A percentile compares a stretch with the other conserved stretches of the same genome.
These are phyloP conservation scores for Aleiodes leptofemur DNA, from an alignment of 2,888 invertebrate genomes.

Conservation along the genomic window DNA sequence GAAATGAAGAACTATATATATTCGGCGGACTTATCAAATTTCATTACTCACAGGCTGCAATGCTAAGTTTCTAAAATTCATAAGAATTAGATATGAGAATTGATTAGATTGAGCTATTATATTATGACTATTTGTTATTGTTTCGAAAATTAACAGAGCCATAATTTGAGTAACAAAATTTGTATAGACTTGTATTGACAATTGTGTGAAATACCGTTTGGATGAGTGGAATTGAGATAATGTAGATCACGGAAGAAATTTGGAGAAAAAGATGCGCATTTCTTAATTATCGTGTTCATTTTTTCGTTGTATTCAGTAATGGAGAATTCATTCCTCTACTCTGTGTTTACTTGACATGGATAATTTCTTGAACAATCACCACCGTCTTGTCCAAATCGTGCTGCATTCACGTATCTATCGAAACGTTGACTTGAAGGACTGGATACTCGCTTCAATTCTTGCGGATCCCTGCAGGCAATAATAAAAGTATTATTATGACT, in stretches of 20 bases:
- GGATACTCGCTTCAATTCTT: slow-evolving; percentile 82
- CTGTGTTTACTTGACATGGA: slow-evolving; percentile 84
- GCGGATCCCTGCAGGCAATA: slow-evolving; percentile 82
- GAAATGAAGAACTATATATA: slow-evolving; percentile 5
- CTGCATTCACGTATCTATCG: slow-evolving; percentile 87
- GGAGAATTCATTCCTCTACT: slow-evolving; percentile 67
- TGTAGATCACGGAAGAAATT: background rate
- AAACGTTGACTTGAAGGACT: slow-evolving; percentile 85
- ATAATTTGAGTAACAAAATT: slow-evolving; percentile 51
- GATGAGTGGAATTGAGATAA: slow-evolving; percentile 1
- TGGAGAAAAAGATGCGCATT: background rate
- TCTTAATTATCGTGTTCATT: slow-evolving; percentile 40
- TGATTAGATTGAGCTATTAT: slow-evolving; percentile 30
- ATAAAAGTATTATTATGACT: slow-evolving; percentile 29
- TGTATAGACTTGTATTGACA: slow-evolving; percentile 39
- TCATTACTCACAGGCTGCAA: slow-evolving; percentile 51
- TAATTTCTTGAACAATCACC: slow-evolving; percentile 84
- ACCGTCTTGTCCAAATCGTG: slow-evolving; percentile 88
- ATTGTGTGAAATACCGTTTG: slow-evolving; percentile 32
- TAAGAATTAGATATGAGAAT: background rate
- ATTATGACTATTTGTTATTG: slow-evolving; percentile 32
- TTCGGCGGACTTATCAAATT: slow-evolving; percentile 43
- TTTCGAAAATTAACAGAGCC: slow-evolving; percentile 52
- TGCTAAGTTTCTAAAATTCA: slow-evolving; percentile 46
- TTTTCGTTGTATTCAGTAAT: slow-evolving; percentile 20